Evolutionary conservation across 1,140 invertebrate genomes (phyloP), one percentile per base, ranked within the genome.

Genomic region (Octopus bimaculoides): DNA sequence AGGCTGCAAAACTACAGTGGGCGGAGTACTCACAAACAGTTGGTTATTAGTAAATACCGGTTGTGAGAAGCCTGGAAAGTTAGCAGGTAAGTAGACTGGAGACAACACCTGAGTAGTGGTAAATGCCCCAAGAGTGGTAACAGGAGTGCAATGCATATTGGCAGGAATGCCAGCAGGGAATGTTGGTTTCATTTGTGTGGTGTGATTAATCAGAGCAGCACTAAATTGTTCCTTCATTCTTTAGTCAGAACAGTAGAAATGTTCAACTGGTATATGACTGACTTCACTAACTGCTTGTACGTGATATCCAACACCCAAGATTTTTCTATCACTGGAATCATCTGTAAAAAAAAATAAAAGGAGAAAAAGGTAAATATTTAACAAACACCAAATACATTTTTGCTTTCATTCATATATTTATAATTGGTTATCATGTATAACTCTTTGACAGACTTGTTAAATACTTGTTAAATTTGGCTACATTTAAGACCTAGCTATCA

Each of bases 131-230:
- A 75, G 17, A 5, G 74, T 52, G 8, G 74, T 75, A 17, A 75
- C 74, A 75, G 74, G 52, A 9, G 74, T 52, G 74, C 74, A 75
- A 14, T 75, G 74, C 74, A 75, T 75, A 14, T 17, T 53, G 26
- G 74, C 41, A 5, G 74, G 74, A 5, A 75, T 52, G 17, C 41
- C 74, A 9, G 74, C 74, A 41, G 17, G 74, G 52, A 75, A 75
- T 52, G 74, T 53, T 52, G 74, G 8, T 53, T 75, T 75, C 52
- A 75, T 9, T 53, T 17, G 74, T 41, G 74, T 75, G 6, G 74
- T 53, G 66, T 71, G 66, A 6, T 52, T 52, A 53, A 75, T 75
- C 8, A 75, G 17, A 14, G 74, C 17, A 10, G 74, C 52, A 12
- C 52, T 52, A 17, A 71, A 71, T 14, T 71, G 66, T n/a, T 71